Conservation (phyloP, 1,140 invertebrate genomes). For the Ceratina australensis region DNA sequence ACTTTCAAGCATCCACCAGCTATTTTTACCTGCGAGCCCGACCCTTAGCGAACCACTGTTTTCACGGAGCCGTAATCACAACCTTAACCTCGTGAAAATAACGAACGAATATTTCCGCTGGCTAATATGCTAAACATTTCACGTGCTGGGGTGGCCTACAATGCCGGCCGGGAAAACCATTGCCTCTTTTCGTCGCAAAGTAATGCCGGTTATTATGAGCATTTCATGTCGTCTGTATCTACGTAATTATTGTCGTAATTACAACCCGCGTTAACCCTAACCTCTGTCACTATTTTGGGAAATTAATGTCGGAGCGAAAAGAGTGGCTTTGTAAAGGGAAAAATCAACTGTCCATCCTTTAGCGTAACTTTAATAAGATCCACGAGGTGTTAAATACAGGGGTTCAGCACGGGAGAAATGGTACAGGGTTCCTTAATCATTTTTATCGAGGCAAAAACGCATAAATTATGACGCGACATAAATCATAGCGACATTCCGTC, state of each 20-base stretch:
- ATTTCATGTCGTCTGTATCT: conserved; percentile 46
- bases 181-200: conserved; percentile 52
- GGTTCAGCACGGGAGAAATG: too few relatives aligned
- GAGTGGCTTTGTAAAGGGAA: too few relatives aligned
- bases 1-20: conserved; percentile 28
- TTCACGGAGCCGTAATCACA: conserved; percentile 55
- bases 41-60: conserved; percentile 22
- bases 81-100: conserved; percentile 51
- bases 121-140: conserved; percentile 64
- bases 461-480: conserved; percentile 5
- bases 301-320: too few relatives aligned
- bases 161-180: conserved; percentile 40
- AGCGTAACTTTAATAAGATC: too few relatives aligned
- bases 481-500: conserved; percentile 7
- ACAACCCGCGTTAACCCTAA: conserved; percentile 69
- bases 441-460: background rate
- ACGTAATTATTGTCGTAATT: conserved; percentile 76
- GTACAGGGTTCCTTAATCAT: too few relatives aligned
- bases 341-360: too few relatives aligned
- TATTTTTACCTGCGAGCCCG: conserved; percentile 21
- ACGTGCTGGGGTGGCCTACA: conserved; percentile 45
- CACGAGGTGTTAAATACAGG: too few relatives aligned
- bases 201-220: conserved; percentile 73
- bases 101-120: conserved; percentile 54
- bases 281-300: too few relatives aligned